Percentiles rank a stretch among this genome's conserved stretches.
Conservation (phyloP, 2,113 vertebrate genomes). For the Oncorhynchus kisutch region DNA sequence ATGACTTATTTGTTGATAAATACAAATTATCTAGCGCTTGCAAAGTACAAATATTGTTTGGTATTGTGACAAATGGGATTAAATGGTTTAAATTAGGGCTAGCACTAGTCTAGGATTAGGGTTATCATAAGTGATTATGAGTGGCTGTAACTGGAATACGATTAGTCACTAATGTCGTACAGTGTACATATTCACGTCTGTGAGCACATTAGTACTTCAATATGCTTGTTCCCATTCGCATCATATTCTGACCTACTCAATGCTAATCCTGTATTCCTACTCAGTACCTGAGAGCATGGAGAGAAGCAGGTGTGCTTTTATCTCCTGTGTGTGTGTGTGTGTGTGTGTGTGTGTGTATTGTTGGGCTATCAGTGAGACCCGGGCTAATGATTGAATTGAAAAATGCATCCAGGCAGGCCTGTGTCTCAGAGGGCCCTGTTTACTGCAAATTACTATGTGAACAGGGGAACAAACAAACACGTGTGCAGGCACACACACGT, state of each 20-base stretch:
- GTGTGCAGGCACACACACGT: no score
- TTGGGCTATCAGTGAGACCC: neutral
- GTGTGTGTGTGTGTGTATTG: conserved; percentile 9
- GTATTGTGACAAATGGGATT: no score
- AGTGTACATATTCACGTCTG: conserved; percentile 9
- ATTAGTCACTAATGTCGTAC: neutral
- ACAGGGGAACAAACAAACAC: neutral
- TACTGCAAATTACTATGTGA: conserved; percentile 24
- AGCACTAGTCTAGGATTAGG: no score
- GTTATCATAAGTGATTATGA: no score
- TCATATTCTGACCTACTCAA: neutral
- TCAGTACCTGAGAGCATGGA: conserved; percentile 4
- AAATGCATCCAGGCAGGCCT: conserved; percentile 34
- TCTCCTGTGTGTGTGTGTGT: neutral
- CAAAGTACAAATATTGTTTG: no score
- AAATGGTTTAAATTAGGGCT: no score
- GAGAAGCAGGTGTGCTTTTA: conserved; percentile 15
- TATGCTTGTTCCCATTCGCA: conserved; percentile 21
- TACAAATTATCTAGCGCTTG: no score
- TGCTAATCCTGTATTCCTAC: conserved; percentile 6
- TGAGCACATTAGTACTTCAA: conserved; percentile 28
- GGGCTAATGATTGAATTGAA: conserved; percentile 41
- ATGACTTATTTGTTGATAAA: no score
- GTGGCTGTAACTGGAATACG: neutral
- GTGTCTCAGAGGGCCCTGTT: conserved; percentile 30